phyloP scores from a whole-genome alignment of 2,888 invertebrate species.

The Argyresthia albistria region DNA sequence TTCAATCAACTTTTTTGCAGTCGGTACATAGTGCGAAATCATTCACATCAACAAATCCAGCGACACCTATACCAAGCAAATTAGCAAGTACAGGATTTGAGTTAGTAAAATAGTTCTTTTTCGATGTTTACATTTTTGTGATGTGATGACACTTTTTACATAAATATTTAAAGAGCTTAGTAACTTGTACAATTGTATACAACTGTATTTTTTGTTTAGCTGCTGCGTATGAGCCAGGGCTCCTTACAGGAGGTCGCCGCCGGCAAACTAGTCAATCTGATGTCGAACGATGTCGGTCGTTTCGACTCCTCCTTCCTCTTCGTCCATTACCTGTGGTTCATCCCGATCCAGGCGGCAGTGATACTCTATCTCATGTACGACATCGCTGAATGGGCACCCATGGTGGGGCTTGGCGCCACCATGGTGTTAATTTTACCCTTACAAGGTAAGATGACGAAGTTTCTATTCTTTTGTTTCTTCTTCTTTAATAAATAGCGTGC shows the following conservation, averaged over 20 bases:
- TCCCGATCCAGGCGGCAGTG: conserved; percentile 79
- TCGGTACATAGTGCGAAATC: too few species aligned
- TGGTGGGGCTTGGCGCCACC: conserved; percentile 54
- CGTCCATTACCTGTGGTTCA: conserved; percentile 85
- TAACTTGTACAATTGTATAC: too few species aligned
- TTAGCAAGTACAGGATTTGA: too few species aligned
- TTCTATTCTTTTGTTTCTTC: too few species aligned
- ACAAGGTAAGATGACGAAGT: conserved; percentile 33
- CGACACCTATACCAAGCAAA: too few species aligned
- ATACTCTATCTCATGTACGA: conserved; percentile 47
- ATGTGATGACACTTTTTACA: too few species aligned
- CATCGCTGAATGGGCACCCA: conserved; percentile 47
- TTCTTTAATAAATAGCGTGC: too few species aligned
- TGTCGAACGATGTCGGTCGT: conserved; percentile 87
- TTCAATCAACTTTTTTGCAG: too few species aligned
- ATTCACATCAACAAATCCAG: too few species aligned
- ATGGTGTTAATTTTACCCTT: conserved; percentile 72
- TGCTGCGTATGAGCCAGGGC: conserved; percentile 80
- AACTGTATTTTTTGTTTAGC: conserved; percentile 67
- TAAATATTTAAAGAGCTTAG: too few species aligned
- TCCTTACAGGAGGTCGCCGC: conserved; percentile 78
- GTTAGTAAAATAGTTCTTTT: too few species aligned
- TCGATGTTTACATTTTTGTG: too few species aligned
- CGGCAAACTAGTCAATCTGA: conserved; percentile 85
- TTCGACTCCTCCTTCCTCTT: conserved; percentile 82